Evolutionary conservation across 2,888 invertebrate species (phyloP).

Genomic region (Diabrotica balteata): DNA sequence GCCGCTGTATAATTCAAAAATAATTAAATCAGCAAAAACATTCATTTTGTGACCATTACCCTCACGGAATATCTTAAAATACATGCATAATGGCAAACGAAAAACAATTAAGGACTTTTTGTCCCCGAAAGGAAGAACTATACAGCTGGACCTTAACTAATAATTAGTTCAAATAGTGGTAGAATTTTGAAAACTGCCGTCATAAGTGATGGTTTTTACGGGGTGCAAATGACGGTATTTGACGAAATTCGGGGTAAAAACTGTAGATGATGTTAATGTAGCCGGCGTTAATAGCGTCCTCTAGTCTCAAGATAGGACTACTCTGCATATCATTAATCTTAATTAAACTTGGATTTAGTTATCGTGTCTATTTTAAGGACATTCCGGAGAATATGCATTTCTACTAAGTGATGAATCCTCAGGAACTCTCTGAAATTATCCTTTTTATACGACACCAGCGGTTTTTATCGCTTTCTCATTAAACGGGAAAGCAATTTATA

Average conservation of each 20-base stretch:
- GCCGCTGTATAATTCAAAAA: too few species aligned
- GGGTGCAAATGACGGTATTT: slow-evolving; percentile 41
- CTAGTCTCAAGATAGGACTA: slow-evolving; percentile 58
- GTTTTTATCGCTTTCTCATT: too few species aligned
- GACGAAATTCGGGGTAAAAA: slow-evolving; percentile 46
- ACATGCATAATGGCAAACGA: too few species aligned
- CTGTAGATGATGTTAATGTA: slow-evolving; percentile 52
- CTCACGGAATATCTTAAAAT: too few species aligned
- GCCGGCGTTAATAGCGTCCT: slow-evolving; percentile 52
- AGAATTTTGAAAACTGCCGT: not conserved
- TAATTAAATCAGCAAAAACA: too few species aligned
- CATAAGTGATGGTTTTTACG: slow-evolving; percentile 13
- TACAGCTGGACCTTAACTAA: too few species aligned
- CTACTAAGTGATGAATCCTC: slow-evolving; percentile 11
- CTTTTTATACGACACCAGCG: too few species aligned
- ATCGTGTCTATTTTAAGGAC: slow-evolving; percentile 57
- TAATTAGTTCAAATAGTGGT: not conserved
- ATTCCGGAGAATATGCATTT: slow-evolving; percentile 51
- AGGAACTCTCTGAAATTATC: too few species aligned
- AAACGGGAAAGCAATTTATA: too few species aligned
- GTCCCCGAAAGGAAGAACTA: too few species aligned
- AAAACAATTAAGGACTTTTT: too few species aligned
- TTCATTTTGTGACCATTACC: too few species aligned
- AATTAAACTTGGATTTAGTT: slow-evolving; percentile 61
- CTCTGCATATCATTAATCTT: slow-evolving; percentile 62